Evolutionary conservation across 1,140 invertebrate genomes (phyloP).

Genomic region (Eueides isabella): DNA sequence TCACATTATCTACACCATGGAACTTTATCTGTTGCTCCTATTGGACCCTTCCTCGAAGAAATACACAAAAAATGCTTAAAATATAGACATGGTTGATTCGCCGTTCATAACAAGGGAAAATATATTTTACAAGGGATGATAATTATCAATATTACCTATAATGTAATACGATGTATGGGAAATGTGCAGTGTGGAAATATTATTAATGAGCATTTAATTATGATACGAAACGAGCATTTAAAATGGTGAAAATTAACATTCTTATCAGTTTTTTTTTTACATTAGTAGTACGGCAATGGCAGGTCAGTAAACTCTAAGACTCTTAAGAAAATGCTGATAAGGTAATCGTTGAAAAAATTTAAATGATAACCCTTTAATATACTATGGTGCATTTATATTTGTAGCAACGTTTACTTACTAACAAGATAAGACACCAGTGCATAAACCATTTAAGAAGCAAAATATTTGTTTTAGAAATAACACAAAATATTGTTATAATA

Average conservation of each 20-base stretch:
- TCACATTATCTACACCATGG: slow-evolving; percentile 80
- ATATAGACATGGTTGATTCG: slow-evolving; percentile 47
- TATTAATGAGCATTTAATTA: neutral
- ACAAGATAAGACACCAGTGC: slow-evolving; percentile 4
- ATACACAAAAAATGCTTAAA: slow-evolving; percentile 48
- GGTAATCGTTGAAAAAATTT: slow-evolving; percentile 30
- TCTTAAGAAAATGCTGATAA: slow-evolving; percentile 53
- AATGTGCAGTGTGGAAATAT: neutral
- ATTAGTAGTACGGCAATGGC: neutral
- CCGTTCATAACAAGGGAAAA: slow-evolving; percentile 36
- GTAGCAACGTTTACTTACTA: neutral
- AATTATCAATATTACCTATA: neutral
- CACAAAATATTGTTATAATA: neutral
- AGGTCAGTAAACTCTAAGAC: slow-evolving; percentile 43
- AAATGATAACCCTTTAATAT: neutral
- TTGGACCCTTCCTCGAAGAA: slow-evolving; percentile 58
- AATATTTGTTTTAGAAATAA: neutral
- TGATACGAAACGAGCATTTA: neutral
- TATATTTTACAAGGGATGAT: neutral
- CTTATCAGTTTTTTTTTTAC: neutral
- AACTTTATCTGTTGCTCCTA: slow-evolving; percentile 69
- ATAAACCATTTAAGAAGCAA: neutral
- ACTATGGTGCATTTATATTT: neutral
- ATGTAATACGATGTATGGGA: neutral
- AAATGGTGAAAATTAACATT: neutral